These are phyloP conservation scores for Pholis gunnellus DNA, from an alignment of 2,113 vertebrate species.

Conservation along the genomic window DNA sequence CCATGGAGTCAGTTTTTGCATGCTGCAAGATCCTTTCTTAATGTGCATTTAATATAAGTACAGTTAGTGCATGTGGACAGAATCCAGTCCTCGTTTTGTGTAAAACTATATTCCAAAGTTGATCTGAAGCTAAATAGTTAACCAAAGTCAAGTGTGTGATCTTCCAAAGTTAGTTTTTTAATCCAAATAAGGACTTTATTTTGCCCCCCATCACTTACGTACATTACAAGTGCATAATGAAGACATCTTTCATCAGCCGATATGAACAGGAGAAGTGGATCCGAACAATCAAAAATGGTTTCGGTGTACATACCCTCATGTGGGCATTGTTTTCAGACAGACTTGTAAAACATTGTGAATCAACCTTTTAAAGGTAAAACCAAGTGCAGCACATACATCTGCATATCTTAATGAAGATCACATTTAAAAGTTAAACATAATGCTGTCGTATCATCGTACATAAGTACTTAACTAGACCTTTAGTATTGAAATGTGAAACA, in stretches of 20 bases:
- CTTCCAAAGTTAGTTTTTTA: neutral
- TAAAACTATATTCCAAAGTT: too few relatives aligned
- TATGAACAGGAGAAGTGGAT: neutral
- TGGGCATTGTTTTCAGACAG: neutral
- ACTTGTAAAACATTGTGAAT: too few relatives aligned
- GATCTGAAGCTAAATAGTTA: too few relatives aligned
- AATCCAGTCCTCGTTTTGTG: too few relatives aligned
- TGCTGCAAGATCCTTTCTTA: too few relatives aligned
- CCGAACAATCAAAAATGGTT: neutral
- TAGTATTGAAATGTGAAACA: conserved; percentile 11
- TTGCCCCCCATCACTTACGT: neutral
- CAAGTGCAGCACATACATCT: neutral
- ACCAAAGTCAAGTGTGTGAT: too few relatives aligned
- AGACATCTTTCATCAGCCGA: neutral
- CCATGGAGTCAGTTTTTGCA: too few relatives aligned
- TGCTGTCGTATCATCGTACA: neutral
- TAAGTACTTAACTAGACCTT: neutral
- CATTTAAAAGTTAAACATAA: neutral
- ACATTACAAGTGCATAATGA: neutral
- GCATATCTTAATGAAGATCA: neutral
- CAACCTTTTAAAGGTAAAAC: neutral
- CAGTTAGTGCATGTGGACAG: too few relatives aligned
- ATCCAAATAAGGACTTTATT: neutral
- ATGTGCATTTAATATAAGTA: too few relatives aligned
- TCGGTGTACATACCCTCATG: neutral